phyloP scores from a whole-genome alignment of 2,113 vertebrate species.

The Hylia prasina region DNA sequence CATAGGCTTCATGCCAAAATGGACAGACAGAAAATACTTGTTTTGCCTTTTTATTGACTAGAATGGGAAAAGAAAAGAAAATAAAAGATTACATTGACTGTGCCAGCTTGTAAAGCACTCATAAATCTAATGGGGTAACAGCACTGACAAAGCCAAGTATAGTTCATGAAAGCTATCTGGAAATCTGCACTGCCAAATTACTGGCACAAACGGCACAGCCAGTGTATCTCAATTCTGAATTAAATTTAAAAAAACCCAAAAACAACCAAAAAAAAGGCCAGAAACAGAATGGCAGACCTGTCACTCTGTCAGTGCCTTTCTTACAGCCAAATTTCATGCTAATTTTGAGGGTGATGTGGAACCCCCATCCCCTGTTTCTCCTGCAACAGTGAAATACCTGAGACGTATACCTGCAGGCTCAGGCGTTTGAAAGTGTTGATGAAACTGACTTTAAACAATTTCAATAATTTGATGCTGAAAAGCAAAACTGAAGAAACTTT shows the following conservation, averaged over 20 bases:
- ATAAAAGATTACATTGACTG: neutral
- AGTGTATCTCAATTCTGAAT: neutral
- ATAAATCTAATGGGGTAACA: neutral
- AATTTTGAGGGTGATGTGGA: neutral
- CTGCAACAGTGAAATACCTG: neutral
- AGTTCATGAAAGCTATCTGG: neutral
- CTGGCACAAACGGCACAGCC: neutral
- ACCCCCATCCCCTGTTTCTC: neutral
- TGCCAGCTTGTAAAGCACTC: neutral
- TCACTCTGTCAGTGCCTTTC: neutral
- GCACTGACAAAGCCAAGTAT: neutral
- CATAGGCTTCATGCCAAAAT: neutral
- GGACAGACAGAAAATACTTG: neutral
- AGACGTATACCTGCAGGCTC: neutral
- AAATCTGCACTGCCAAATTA: neutral
- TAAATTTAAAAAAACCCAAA: neutral
- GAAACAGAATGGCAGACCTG: neutral
- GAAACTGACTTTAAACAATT: neutral
- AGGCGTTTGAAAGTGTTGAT: neutral
- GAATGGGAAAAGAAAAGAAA: neutral
- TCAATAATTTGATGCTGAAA: neutral
- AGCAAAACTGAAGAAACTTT: neutral
- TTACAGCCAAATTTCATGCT: neutral
- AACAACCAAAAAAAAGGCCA: neutral
- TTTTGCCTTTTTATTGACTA: neutral